Conservation (phyloP, 2,113 vertebrate species). For the Stegastes partitus region DNA sequence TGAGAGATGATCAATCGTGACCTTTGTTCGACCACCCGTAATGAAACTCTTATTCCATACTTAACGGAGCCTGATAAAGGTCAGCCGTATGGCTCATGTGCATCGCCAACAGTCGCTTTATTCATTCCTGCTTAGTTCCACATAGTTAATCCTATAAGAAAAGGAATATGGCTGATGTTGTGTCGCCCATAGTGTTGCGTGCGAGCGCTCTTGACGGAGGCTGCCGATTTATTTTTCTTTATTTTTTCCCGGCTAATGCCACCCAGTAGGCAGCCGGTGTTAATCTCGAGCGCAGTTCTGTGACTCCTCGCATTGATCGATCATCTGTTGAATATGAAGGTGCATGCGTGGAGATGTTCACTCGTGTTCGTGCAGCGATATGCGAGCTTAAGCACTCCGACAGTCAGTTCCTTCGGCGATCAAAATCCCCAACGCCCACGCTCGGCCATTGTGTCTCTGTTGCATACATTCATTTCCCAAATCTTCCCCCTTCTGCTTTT, state of each 20-base stretch:
- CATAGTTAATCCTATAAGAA: slow-evolving; percentile 67
- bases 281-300: slow-evolving; percentile 4
- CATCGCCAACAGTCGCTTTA: slow-evolving; percentile 33
- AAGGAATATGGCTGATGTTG: slow-evolving; percentile 41
- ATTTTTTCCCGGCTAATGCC: slow-evolving; percentile 25
- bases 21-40: slow-evolving; percentile 58
- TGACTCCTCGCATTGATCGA: not conserved
- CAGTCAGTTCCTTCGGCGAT: slow-evolving; percentile 45
- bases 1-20: slow-evolving; percentile 51
- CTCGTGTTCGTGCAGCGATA: not conserved
- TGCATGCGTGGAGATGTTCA: slow-evolving; percentile 15
- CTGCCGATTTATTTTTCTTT: not conserved
- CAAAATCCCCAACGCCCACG: slow-evolving; percentile 60
- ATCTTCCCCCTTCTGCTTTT: slow-evolving; percentile 26
- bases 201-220: slow-evolving; percentile 23
- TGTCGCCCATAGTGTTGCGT: slow-evolving; percentile 34
- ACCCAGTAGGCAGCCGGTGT: slow-evolving; percentile 19
- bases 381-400: slow-evolving; percentile 39
- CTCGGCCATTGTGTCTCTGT: slow-evolving; percentile 42
- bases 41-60: slow-evolving; percentile 50
- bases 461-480: slow-evolving; percentile 34
- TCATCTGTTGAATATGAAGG: slow-evolving; percentile 15
- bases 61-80: slow-evolving; percentile 51
- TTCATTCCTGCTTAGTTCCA: slow-evolving; percentile 66
- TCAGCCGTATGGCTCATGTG: slow-evolving; percentile 35